Evolutionary conservation across 1,140 invertebrate species (phyloP), one percentile per base, ranked within the genome.

Genomic region (Thaumetopoea pityocampa): DNA sequence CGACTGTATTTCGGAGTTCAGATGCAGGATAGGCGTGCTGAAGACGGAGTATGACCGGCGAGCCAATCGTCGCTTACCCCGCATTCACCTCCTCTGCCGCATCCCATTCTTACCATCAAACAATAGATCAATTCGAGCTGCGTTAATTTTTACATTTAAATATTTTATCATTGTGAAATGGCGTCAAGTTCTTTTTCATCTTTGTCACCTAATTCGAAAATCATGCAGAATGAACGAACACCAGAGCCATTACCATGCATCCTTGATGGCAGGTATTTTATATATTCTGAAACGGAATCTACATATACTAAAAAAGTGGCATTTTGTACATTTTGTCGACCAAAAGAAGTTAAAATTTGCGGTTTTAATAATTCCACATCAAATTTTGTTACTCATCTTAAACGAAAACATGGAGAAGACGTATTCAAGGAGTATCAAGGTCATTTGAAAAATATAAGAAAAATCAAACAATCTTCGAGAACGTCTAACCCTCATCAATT

Each of bases 381-480:
- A 10, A 32, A 46, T 14, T 36, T 37, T 46, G 28, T 38, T 6
- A 36, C 33, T 10, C 35, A 38, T 19, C 27, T 46, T 8, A 46
- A 46, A 34, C 7, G 41, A 44, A 44, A 27, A 35, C 41, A 44
- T 22, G 32, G 41, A 27, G 32, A 35, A 34, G 23, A n/a, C 9
- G 15, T 14, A 35, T 18, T 24, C 24, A 28, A 35, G 4, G 41
- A 44, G 6, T 44, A 44, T 35, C 22, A 44, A 17, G 16, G 4
- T 5, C 17, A 43, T 14, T 27, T 33, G 11, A 30, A 10, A 30
- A 17, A 9, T 12, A 19, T 16, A 4, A 43, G 34, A 26, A 33
- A 33, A 43, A 43, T n/a, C 4, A 43, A 32, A 22, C 18, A 17
- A 18, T 8, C 19, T 15, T 26, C 22, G 11, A 26, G 5, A 43